Conservation (phyloP, 2,888 invertebrate species). For the Hecatera dysodea region DNA sequence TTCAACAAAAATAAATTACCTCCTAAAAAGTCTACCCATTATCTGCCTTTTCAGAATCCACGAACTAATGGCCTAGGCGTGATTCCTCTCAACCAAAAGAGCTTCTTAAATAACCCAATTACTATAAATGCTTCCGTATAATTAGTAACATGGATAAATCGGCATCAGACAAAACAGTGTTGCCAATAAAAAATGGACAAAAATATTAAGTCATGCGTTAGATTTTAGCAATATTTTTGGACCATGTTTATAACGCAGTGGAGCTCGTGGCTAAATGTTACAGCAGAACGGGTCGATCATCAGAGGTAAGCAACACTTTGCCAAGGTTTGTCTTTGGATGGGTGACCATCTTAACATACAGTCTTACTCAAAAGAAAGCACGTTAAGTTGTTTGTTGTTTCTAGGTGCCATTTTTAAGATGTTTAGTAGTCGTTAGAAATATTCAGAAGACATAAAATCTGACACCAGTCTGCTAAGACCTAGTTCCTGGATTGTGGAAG, state of each 20-base stretch:
- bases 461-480: no score
- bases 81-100: constrained; percentile 30
- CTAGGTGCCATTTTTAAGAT: no score
- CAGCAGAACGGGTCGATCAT: no score
- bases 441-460: no score
- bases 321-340: no score
- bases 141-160: constrained; percentile 37
- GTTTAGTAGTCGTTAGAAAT: no score
- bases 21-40: constrained; percentile 19
- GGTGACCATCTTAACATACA: no score
- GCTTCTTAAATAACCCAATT: constrained; percentile 52
- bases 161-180: constrained; percentile 37
- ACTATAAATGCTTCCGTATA: constrained; percentile 60
- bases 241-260: constrained; percentile 42
- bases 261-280: no score
- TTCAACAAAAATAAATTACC: constrained; percentile 33
- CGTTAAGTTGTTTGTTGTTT: no score
- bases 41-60: constrained; percentile 25
- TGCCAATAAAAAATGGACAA: not conserved
- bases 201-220: constrained; percentile 38
- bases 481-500: no score
- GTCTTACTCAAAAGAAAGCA: no score
- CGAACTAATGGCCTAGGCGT: constrained; percentile 44
- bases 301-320: no score
- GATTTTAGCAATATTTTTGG: constrained; percentile 35